Base-by-base conservation (phyloP, 1,140 invertebrate species). In the Zaprionus gabonicus region DNA sequence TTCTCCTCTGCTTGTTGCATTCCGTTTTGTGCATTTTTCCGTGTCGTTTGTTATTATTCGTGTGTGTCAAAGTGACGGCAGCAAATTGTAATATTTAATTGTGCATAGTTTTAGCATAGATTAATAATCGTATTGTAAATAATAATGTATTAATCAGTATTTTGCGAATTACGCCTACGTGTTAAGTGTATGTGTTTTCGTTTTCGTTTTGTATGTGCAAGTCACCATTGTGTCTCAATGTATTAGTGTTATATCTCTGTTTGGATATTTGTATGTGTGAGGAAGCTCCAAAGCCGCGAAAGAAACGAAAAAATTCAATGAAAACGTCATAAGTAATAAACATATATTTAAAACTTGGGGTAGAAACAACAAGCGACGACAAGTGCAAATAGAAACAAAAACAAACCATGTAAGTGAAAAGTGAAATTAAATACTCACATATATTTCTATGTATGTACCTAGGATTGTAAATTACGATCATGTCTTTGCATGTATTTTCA, bases 41-140 rank as follows among this genome's bases (percentile, higher is more conserved):
- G 58, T 77, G 71, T 28, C 55, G 76, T 78, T 78, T 78, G 71
- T 78, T 78, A 70, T 78, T 78, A 75, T 78, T 75, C 55, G 56
- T 71, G 55, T 76, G 66, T 72, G 69, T 53, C 44, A 41, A 51
- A 36, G 58, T 46, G 44, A 64, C 38, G 28, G 55, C 41, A 58
- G 59, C 41, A 55, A 51, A 58, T 71, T 71, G 44, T n/a, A 65
- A 53, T 36, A 71, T 17, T 56, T 4, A 56, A 64, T 65, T 65
- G 55, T 27, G 58, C n/a, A 70, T 70, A 70, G 55, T 46, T 66
- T 34, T 62, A 36, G 13, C 60, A 28, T 67, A 60, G 25, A 20
- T 49, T 27, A 31, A 25, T 13, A 57, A 46, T 15, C 44, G 12
- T 6, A 31, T 46, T 72, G 57, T 67, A 72, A 66, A 62, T 62